Evolutionary conservation across 2,113 vertebrate species (phyloP).

Genomic region (Numida meleagris): DNA sequence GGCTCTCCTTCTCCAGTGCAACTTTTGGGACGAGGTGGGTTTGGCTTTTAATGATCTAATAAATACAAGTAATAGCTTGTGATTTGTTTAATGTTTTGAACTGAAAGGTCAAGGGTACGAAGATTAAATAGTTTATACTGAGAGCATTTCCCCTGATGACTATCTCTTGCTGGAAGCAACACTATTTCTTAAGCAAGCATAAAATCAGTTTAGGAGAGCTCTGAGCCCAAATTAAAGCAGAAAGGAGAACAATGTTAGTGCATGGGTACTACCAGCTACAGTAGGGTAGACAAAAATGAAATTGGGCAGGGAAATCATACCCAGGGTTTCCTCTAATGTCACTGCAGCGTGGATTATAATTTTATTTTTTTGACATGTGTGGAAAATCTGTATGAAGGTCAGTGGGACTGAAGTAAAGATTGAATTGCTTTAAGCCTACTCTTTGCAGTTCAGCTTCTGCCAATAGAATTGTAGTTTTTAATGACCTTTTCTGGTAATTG

Average conservation of each 20-base stretch:
- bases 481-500: neutral
- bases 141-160: neutral
- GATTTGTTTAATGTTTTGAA: conserved; percentile 71
- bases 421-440: neutral
- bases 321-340: neutral
- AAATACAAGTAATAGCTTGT: conserved; percentile 61
- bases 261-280: neutral
- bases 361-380: neutral
- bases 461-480: neutral
- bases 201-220: conserved; percentile 60
- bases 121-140: conserved; percentile 44
- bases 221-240: conserved; percentile 36
- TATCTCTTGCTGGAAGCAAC: conserved; percentile 50
- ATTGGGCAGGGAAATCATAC: neutral
- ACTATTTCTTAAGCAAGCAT: conserved; percentile 50
- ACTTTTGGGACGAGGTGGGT: conserved; percentile 3
- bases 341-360: neutral
- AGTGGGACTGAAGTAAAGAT: neutral
- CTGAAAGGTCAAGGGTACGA: conserved; percentile 63
- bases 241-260: conserved; percentile 42
- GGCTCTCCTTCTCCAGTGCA: neutral
- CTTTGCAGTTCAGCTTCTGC: neutral
- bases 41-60: conserved; percentile 58
- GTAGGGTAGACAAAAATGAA: conserved; percentile 37
- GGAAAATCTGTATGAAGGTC: neutral